Evolutionary conservation across 2,797 vertebrate species (phyloP).

Genomic region (Centroberyx gerrardi): DNA sequence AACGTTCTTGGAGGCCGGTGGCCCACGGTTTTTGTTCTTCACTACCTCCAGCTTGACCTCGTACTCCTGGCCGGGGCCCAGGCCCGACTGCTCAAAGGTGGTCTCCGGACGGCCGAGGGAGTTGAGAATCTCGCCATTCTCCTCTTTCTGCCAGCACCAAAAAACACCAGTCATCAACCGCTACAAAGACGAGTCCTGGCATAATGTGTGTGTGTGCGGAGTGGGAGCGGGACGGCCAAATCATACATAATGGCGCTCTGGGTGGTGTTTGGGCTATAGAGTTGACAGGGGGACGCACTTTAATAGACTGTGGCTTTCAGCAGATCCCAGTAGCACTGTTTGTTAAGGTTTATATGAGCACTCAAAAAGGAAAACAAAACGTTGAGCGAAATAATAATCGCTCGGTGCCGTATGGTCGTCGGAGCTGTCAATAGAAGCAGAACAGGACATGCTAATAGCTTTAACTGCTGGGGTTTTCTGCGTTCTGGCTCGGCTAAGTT

Average conservation of each 20-base stretch:
- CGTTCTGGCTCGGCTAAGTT: slow-evolving; percentile 44
- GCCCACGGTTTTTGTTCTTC: slow-evolving; percentile 95
- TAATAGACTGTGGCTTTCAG: slow-evolving; percentile 57
- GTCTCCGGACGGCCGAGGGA: slow-evolving; percentile 92
- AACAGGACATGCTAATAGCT: slow-evolving; percentile 55
- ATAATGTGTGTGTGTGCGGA: slow-evolving; percentile 11
- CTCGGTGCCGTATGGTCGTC: slow-evolving; percentile 52
- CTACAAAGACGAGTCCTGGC: slow-evolving; percentile 57
- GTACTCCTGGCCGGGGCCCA: slow-evolving; percentile 96
- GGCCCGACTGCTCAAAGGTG: slow-evolving; percentile 94
- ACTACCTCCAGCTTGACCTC: slow-evolving; percentile 95
- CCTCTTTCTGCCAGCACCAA: slow-evolving; percentile 92
- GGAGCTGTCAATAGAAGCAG: slow-evolving; percentile 59
- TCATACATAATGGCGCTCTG: slow-evolving; percentile 67
- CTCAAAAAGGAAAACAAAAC: slow-evolving; percentile 66
- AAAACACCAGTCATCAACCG: slow-evolving; percentile 55
- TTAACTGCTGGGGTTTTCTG: slow-evolving; percentile 60
- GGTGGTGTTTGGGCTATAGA: slow-evolving; percentile 50
- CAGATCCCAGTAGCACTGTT: slow-evolving; percentile 53
- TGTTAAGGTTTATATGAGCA: slow-evolving; percentile 61
- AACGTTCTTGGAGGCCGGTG: slow-evolving; percentile 90
- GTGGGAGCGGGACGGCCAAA: slow-evolving; percentile 56
- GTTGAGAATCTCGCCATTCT: slow-evolving; percentile 94
- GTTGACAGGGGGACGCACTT: slow-evolving; percentile 49
- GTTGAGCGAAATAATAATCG: slow-evolving; percentile 59